phyloP scores from a whole-genome alignment of 1,140 invertebrate species.

The Trachymyrmex cornetzi region DNA sequence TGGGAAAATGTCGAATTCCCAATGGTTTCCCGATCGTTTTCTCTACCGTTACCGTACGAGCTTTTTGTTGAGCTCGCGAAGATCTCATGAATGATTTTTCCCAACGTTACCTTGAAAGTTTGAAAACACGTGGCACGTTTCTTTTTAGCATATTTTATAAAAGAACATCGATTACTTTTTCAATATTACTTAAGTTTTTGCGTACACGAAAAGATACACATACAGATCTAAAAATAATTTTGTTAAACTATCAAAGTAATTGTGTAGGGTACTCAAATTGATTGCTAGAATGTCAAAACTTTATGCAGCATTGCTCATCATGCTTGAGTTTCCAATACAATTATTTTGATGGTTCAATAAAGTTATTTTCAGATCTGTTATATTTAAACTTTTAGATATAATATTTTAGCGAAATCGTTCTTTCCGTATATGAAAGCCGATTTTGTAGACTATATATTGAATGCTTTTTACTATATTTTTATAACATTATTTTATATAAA shows the following conservation, averaged over 20 bases:
- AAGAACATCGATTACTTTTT: not conserved
- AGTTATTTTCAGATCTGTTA: no score
- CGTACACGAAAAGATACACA: no score
- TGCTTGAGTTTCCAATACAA: no score
- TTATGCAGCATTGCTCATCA: no score
- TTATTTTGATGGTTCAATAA: no score
- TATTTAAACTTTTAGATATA: no score
- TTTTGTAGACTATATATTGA: not conserved
- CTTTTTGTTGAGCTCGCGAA: not conserved
- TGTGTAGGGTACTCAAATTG: no score
- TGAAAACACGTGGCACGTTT: not conserved
- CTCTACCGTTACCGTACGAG: not conserved
- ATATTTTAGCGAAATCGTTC: no score
- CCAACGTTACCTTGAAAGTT: not conserved
- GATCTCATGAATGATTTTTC: not conserved
- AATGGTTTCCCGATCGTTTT: slow-evolving; percentile 15
- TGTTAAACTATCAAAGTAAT: no score
- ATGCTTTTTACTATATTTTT: not conserved
- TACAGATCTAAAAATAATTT: no score
- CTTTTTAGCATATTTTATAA: not conserved
- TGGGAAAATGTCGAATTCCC: not conserved
- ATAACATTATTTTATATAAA: not conserved
- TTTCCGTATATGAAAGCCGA: not conserved
- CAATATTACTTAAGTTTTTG: not conserved
- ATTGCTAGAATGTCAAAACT: no score